Base-by-base conservation (phyloP, 2,113 vertebrate species). In the Philantomba maxwellii region DNA sequence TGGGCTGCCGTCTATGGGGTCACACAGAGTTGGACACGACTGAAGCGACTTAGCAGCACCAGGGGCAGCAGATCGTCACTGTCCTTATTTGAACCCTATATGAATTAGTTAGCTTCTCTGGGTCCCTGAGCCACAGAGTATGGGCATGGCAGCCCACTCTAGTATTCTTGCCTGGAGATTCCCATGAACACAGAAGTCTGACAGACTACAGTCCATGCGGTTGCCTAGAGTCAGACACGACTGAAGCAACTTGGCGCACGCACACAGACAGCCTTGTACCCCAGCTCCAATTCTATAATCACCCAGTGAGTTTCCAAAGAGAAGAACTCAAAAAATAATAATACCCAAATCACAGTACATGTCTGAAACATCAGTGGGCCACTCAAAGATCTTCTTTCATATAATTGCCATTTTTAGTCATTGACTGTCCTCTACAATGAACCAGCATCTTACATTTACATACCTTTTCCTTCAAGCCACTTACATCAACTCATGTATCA, bases 11-110 rank as follows among this genome's bases (percentile, higher is more conserved):
- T 55, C 53, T 21, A 21, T 19, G 53, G 53, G 57, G 57, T 58
- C 9, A 0, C 57, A 26, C 57, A 58, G 57, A 26, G 25, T 26
- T 1, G 0, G 25, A 26, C 25, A 58, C 10, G 0, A 58, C 1
- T 11, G 57, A 58, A 58, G 23, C 1, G 2, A 58, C 23, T 58
- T 26, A 57, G 55, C 57, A 55, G 53, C 17, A 58, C 23, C 57
- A 17, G 39, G 39, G 4, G 55, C 23, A 25, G 23, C 57, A 58
- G 14, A 9, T 6, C 53, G 53, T n/a, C 19, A 17, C 0, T 0
- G 11, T 19, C 5, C 28, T 58, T 15, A 36, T 23, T 9, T 47
- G 43, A 49, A 49, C 11, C 3, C 2, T 73, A 3, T 15, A 4
- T 7, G 16, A 9, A 82, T 45, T 30, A 1, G 3, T 51, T 53